phyloP scores from a whole-genome alignment of 2,113 vertebrate species.

The Ifrita kowaldi region DNA sequence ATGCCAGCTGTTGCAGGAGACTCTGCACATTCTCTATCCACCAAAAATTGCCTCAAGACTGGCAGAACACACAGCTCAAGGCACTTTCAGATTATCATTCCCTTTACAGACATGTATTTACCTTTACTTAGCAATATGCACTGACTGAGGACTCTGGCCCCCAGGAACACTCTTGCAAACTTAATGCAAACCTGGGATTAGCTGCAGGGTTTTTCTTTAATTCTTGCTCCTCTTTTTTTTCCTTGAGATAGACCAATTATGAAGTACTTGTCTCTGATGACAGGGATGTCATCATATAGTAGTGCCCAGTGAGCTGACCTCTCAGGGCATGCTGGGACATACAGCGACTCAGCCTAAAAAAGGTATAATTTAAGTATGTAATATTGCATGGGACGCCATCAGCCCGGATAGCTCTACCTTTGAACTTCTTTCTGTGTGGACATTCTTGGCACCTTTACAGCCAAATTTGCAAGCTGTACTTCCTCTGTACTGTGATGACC shows the following conservation, averaged over 20 bases:
- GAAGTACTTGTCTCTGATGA: slow-evolving; percentile 71
- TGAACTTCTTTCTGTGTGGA: neutral
- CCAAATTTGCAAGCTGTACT: neutral
- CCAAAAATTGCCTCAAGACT: neutral
- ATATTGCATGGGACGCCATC: accelerated
- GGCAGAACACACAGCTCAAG: neutral
- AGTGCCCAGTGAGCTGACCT: slow-evolving; percentile 69
- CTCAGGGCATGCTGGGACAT: slow-evolving; percentile 64
- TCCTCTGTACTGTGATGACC: neutral
- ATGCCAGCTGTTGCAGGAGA: neutral
- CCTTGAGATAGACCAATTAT: slow-evolving; percentile 37
- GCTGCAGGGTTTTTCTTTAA: slow-evolving; percentile 27
- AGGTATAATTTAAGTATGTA: neutral
- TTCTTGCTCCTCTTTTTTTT: slow-evolving; percentile 28
- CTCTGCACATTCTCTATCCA: neutral
- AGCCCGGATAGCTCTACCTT: neutral
- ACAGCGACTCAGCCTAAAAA: slow-evolving; percentile 57
- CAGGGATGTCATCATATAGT: slow-evolving; percentile 65
- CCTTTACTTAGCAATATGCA: neutral
- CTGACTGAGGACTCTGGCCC: neutral
- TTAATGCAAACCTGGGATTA: slow-evolving; percentile 59
- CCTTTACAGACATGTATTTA: neutral
- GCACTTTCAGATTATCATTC: neutral
- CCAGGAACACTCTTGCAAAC: neutral
- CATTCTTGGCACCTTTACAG: neutral